Percentiles rank a stretch among this genome's conserved stretches.
Evolutionary conservation across 2,797 vertebrate species (phyloP).

Genomic region (Sciurus vulgaris): DNA sequence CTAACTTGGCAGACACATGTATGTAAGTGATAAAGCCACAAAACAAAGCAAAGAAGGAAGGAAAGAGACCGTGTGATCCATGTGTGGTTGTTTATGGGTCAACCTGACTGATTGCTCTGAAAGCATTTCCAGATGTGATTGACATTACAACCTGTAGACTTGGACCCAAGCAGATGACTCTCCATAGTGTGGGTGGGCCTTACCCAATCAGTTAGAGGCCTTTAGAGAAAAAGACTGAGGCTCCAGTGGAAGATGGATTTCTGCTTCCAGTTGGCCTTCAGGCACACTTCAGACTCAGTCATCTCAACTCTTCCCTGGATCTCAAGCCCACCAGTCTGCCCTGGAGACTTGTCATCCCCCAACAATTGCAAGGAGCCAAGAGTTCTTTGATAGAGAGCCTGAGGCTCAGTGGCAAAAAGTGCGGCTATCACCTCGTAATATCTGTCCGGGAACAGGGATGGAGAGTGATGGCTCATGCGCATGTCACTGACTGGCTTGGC

Average conservation of each 20-base stretch:
- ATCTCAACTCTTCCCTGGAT: not conserved
- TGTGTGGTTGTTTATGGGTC: no score
- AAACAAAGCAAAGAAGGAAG: not conserved
- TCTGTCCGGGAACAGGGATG: not conserved
- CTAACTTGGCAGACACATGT: not conserved
- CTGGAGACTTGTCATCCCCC: not conserved
- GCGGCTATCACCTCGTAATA: not conserved
- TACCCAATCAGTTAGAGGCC: not conserved
- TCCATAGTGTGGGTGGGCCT: not conserved
- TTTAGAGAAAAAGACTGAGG: not conserved
- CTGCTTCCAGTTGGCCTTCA: not conserved
- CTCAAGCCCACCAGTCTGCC: not conserved
- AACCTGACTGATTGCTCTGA: no score
- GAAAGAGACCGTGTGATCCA: not conserved
- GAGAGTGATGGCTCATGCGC: accelerated
- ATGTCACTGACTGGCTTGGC: not conserved
- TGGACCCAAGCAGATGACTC: not conserved
- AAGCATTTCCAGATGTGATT: not conserved
- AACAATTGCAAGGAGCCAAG: not conserved
- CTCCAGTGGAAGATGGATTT: not conserved
- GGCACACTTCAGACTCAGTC: no score
- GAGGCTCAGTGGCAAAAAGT: not conserved
- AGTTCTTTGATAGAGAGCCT: not conserved
- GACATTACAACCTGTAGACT: not conserved
- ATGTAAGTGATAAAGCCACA: not conserved